A percentile compares a stretch with the other conserved stretches of the same genome.
These are phyloP conservation scores for Harpagoxenus sublaevis DNA, from an alignment of 2,888 invertebrate genomes.

Conservation along the genomic window DNA sequence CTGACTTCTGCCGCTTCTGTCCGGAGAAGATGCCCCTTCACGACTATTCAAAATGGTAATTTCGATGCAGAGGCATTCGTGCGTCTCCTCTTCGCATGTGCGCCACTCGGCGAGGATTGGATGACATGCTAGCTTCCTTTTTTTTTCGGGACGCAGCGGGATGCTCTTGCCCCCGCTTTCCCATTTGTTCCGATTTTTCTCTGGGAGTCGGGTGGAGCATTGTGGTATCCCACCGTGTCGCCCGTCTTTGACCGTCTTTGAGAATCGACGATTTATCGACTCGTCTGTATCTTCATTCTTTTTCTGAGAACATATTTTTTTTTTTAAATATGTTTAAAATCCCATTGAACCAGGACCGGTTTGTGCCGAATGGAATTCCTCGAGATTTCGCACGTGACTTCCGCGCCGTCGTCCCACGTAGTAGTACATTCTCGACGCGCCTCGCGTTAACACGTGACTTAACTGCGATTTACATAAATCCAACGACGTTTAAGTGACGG, in stretches of 20 bases:
- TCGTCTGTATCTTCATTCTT: not conserved
- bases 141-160: not conserved
- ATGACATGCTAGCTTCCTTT: not conserved
- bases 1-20: not conserved
- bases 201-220: not conserved
- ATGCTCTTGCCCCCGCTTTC: not conserved
- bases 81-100: not conserved
- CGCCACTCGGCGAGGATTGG: too few species aligned
- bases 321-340: too few species aligned
- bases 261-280: not conserved
- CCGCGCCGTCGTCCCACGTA: not conserved
- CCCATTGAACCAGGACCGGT: too few species aligned
- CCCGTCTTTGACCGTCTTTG: not conserved
- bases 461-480: not conserved
- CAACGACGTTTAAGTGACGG: not conserved
- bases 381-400: not conserved
- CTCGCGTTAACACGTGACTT: not conserved
- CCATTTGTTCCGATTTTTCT: not conserved
- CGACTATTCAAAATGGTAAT: conserved; percentile 5
- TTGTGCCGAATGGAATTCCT: not conserved
- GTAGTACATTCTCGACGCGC: not conserved
- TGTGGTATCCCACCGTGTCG: not conserved
- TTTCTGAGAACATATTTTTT: too few species aligned
- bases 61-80: not conserved
- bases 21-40: not conserved